Percentiles rank a stretch among this genome's conserved stretches.
Conservation (phyloP, 2,113 vertebrate genomes). For the Heterotis niloticus region DNA sequence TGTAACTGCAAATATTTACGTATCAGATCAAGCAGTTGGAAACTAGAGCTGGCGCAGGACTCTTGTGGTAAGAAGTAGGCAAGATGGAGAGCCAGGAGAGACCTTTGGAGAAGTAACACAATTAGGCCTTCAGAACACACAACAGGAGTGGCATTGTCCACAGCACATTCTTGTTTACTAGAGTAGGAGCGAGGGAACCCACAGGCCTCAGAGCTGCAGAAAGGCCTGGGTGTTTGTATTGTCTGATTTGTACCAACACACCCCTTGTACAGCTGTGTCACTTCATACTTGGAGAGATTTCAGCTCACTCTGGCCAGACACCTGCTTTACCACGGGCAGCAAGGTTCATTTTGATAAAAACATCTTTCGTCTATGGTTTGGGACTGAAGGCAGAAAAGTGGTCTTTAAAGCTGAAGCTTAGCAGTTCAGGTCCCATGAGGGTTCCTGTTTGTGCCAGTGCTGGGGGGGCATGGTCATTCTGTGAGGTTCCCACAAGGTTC, state of each 20-base stretch:
- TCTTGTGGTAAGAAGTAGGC: neutral
- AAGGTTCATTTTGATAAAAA: neutral
- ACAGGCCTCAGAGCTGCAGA: slow-evolving; percentile 4
- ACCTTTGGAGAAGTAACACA: slow-evolving; percentile 5
- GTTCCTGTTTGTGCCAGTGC: too few relatives aligned
- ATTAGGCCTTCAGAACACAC: slow-evolving; percentile 18
- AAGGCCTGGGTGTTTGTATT: slow-evolving; percentile 2
- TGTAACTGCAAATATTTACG: slow-evolving; percentile 13
- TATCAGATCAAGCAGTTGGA: neutral
- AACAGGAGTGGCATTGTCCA: slow-evolving; percentile 24
- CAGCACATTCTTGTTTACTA: slow-evolving; percentile 25
- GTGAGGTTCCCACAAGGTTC: too few relatives aligned
- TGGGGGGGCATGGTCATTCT: too few relatives aligned
- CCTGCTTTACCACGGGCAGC: neutral
- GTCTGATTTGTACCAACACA: slow-evolving; percentile 16
- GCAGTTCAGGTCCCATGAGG: too few relatives aligned
- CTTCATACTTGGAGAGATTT: neutral
- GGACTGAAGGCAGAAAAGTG: too few relatives aligned
- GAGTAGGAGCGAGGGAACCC: slow-evolving; percentile 23
- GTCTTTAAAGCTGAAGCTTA: too few relatives aligned
- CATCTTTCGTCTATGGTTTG: neutral
- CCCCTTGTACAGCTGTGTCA: neutral
- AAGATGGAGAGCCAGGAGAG: slow-evolving; percentile 7
- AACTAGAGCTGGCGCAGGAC: neutral
- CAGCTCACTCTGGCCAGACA: neutral